Evolutionary conservation across 2,113 vertebrate genomes (phyloP).

Genomic region (Aspiorhynchus laticeps): DNA sequence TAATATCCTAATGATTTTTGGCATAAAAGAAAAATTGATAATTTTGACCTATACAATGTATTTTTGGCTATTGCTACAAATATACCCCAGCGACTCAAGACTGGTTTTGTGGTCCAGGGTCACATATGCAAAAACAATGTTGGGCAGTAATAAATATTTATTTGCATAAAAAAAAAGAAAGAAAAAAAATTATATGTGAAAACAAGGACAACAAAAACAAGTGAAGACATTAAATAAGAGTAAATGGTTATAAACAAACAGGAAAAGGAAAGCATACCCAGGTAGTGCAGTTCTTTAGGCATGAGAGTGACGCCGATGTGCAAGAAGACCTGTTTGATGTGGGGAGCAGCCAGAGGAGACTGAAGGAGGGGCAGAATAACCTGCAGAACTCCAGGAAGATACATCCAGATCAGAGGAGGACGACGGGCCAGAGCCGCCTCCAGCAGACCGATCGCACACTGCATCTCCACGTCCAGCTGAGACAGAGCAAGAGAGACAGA

Average conservation of each 20-base stretch:
- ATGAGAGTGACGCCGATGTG: constrained; percentile 87
- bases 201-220: too few relatives aligned
- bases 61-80: too few relatives aligned
- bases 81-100: too few relatives aligned
- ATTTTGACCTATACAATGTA: too few relatives aligned
- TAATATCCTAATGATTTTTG: too few relatives aligned
- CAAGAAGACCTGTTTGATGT: constrained; percentile 82
- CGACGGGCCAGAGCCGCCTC: constrained; percentile 79
- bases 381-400: constrained; percentile 84
- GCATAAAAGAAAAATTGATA: too few relatives aligned
- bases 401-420: constrained; percentile 82
- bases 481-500: constrained; percentile 5
- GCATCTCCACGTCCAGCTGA: constrained; percentile 87
- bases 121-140: too few relatives aligned
- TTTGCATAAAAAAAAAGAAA: too few relatives aligned
- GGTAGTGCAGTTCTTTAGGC: constrained; percentile 81
- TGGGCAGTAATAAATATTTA: too few relatives aligned
- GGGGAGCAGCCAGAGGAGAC: constrained; percentile 90
- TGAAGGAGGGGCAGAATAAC: constrained; percentile 86
- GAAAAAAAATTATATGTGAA: too few relatives aligned
- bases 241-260: neutral
- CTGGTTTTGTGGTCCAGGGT: too few relatives aligned
- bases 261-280: constrained; percentile 76
- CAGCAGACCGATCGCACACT: constrained; percentile 82
- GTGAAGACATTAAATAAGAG: neutral